Evolutionary conservation across 2,797 vertebrate genomes (phyloP).

Genomic region (Acanthis flammea): DNA sequence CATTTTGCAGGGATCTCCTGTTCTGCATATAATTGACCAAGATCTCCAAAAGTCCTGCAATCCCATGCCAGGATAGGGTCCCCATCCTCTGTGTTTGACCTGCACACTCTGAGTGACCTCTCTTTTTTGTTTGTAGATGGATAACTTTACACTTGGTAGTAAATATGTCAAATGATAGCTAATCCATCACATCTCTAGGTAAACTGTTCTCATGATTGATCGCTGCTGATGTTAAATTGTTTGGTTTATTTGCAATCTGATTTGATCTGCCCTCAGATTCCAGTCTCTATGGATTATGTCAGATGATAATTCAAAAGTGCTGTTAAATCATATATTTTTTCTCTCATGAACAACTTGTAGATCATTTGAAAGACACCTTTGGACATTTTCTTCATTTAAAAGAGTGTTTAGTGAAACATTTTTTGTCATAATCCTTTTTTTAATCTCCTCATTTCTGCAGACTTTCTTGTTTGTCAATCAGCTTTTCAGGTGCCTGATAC

Average conservation of each 20-base stretch:
- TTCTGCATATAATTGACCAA: not conserved
- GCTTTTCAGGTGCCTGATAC: not conserved
- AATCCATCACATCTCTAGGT: constrained; percentile 35
- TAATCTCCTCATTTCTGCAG: not conserved
- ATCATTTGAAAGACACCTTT: not conserved
- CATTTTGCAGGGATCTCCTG: not conserved
- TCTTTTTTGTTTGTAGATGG: constrained; percentile 4
- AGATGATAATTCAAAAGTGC: not conserved
- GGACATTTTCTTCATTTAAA: not conserved
- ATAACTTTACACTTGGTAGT: constrained; percentile 5
- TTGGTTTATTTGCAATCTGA: constrained; percentile 11
- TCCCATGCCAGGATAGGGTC: not conserved
- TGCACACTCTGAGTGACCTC: not conserved
- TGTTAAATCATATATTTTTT: not conserved
- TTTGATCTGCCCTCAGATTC: not conserved
- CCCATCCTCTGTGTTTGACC: not conserved
- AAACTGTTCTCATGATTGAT: constrained; percentile 28
- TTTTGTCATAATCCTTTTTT: not conserved
- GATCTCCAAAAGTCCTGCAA: not conserved
- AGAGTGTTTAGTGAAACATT: not conserved
- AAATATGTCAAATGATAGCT: constrained; percentile 14
- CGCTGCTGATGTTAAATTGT: not conserved
- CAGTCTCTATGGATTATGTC: not conserved
- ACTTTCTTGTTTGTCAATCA: not conserved
- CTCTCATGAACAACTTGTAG: not conserved